Base-by-base conservation (phyloP, 2,888 invertebrate genomes). In the Cephus pulcher region DNA sequence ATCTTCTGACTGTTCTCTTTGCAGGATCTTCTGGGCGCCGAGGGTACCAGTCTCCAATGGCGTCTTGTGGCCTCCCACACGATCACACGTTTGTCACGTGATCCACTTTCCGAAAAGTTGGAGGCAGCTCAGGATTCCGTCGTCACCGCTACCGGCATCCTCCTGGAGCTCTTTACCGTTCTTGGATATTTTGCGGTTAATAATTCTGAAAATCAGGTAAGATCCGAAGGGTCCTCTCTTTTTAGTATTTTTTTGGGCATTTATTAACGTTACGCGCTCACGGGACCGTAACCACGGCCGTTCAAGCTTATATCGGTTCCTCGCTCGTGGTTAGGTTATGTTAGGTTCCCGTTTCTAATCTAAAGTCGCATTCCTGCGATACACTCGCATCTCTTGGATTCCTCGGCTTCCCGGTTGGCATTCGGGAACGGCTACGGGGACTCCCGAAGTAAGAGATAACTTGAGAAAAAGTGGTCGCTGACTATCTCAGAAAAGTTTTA, bases 41-140 rank as follows among this genome's bases (percentile, higher is more conserved):
- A 97, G 92, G 97, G 96, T 0, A 95, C 96, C 35, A 97, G 96
- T 4, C 92, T 98, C 69, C 97, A 98, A 91, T 96, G 97, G 92
- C 94, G 97, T 1, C 96, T 97, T 86, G 97, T 98, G 76, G 95
- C 96, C 68, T 96, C 96, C 79, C 95, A 97, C 88, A 93, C 98
- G 77, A 94, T 98, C 83, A 96, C 96, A 93, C 94, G 95, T 85
- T 93, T 94, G 75, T 94, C 91, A 1, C 88, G 94, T 70, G 93
- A 93, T 91, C 86, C 92, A 89, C 79, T 90, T 33, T 77, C 78
- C 11, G 83, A 85, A 33, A 80, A 79, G 35, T 40, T 75, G 1
- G 82, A 82, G 12, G 33, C 73, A 84, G 9, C 2, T 56, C 40
- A 56, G 40, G 79, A 90, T 88, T 85, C 92, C 86, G 84, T 90